Evolutionary conservation across 30 jellyfish, hydroid and myxozoan species (phyloP), one percentile per base, ranked within the genome.

Genomic region (Morbakka virulenta): DNA sequence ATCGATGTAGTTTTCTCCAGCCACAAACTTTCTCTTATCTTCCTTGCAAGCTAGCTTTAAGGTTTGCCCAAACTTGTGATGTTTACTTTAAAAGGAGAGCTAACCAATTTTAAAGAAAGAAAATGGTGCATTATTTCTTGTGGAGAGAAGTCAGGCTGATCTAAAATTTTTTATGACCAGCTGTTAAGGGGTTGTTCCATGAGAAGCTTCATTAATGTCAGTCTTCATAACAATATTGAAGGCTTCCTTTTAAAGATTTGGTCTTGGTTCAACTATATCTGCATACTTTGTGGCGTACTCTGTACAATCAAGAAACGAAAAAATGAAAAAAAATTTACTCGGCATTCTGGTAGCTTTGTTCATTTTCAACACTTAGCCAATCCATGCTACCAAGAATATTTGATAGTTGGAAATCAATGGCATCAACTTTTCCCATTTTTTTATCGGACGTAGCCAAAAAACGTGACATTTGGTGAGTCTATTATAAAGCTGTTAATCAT

Each of bases 201-300:
- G 35, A 3, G 80, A 68, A 35, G 75, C 28, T 3, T 14, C 20
- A 32, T 29, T 50, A 68, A 22, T 35, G 35, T 2, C 74, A 41
- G 57, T 6, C 57, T 41, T 41, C 57, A 17, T 41, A 41, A 41
- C 57, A 41, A 17, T 41, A 41, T 41, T 29, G 32, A 79, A 79
- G 13, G 78, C 87, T 3, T 25, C 63, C 28, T 28, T 65, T 28
- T 32, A 61, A 22, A 49, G 85, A 64, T 26, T 2, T 3, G 62
- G 36, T 1, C 22, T 49, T 23, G 22, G 22, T 67, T 79, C 89
- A 14, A 23, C 74, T 29, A 64, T 79, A n/a, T 85, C 22, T 17
- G 89, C 89, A 79, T 79, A 79, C 20, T 79, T 79, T 3, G 87
- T 65, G 6, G 66, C 6, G 32, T 66, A 79, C 50, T 79, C 89